phyloP scores from a whole-genome alignment of 2,888 invertebrate genomes.

The Ectobius pallidus region DNA sequence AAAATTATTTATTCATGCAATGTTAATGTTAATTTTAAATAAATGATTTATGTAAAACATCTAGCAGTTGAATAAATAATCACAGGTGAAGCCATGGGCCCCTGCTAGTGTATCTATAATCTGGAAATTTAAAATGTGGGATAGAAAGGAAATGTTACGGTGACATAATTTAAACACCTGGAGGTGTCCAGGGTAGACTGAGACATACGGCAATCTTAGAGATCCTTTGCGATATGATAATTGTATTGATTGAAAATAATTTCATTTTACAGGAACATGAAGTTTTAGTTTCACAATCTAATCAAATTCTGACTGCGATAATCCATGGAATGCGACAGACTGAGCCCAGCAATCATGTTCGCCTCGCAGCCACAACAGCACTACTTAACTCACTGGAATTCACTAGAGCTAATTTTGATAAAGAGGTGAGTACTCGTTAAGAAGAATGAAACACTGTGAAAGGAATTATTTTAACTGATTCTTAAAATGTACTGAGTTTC shows the following conservation, averaged over 20 bases:
- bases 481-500: not conserved
- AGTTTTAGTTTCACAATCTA: conserved; percentile 89
- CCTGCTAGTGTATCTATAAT: too few relatives aligned
- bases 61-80: too few relatives aligned
- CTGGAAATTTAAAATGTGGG: not conserved
- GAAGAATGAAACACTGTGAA: not conserved
- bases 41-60: too few relatives aligned
- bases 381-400: conserved; percentile 97
- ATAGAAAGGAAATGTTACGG: too few relatives aligned
- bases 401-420: conserved; percentile 97
- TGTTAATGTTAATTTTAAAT: too few relatives aligned
- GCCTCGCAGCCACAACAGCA: conserved; percentile 95
- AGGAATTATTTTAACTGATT: not conserved
- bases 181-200: too few relatives aligned
- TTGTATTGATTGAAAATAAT: too few relatives aligned
- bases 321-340: conserved; percentile 97
- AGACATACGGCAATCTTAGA: too few relatives aligned
- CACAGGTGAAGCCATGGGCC: too few relatives aligned
- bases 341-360: conserved; percentile 91
- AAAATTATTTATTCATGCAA: too few relatives aligned
- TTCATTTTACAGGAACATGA: conserved; percentile 70
- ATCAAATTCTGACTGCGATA: conserved; percentile 97
- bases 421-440: conserved; percentile 74
- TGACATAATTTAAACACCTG: too few relatives aligned
- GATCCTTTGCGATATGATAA: too few relatives aligned